Evolutionary conservation across 1,140 invertebrate species (phyloP).

Genomic region (Achatina immaculata): DNA sequence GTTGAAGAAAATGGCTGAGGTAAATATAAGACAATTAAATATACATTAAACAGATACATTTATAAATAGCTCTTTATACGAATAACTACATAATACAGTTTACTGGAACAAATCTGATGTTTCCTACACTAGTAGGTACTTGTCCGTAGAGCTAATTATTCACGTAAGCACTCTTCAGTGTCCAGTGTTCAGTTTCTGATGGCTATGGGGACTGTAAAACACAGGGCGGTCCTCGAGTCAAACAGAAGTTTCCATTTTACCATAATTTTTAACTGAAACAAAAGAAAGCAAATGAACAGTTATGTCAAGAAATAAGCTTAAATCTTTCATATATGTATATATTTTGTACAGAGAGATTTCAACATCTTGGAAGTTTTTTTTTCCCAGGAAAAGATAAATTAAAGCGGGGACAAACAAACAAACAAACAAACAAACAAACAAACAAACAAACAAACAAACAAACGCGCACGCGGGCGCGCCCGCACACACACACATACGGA

Average conservation of each 20-base stretch:
- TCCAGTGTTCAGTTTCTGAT: background rate
- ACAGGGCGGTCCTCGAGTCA: background rate
- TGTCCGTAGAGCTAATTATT: background rate
- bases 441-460: background rate
- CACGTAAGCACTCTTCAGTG: background rate
- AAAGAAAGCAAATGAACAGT: background rate
- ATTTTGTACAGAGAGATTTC: background rate
- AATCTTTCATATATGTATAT: background rate
- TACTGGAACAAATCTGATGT: background rate
- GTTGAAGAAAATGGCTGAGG: background rate
- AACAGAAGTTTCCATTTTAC: background rate
- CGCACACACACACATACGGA: no score
- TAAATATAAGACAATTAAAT: background rate
- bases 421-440: background rate
- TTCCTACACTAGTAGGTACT: background rate
- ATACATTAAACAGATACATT: background rate
- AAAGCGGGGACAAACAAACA: background rate
- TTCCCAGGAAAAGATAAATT: no score
- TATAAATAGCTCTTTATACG: background rate
- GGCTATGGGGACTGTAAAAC: background rate
- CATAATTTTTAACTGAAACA: background rate
- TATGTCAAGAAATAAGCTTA: background rate
- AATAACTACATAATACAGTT: background rate
- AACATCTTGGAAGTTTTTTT: no score
- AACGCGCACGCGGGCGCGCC: no score